Percentiles rank a stretch among this genome's conserved stretches.
phyloP scores from a whole-genome alignment of 2,797 vertebrate genomes.

The Rhinophrynus dorsalis region DNA sequence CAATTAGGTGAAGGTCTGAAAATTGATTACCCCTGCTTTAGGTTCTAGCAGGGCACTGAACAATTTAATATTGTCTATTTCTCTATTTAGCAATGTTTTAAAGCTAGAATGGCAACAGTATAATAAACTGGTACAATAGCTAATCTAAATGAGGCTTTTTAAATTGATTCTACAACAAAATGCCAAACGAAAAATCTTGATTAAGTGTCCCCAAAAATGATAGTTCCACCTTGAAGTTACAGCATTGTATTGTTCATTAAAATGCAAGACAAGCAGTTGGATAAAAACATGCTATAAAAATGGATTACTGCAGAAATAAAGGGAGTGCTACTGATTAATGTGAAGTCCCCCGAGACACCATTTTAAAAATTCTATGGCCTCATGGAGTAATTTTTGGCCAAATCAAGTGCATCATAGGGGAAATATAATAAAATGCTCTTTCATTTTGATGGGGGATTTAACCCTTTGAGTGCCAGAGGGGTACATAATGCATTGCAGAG shows the following conservation, averaged over 20 bases:
- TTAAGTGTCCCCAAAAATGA: not conserved
- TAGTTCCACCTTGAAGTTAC: not conserved
- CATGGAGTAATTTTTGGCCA: too few relatives aligned
- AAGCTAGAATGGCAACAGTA: not conserved
- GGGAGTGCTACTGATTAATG: not conserved
- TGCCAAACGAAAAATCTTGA: not conserved
- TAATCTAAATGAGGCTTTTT: not conserved
- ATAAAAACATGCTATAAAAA: not conserved
- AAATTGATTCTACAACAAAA: not conserved
- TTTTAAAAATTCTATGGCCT: not conserved
- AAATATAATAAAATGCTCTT: too few relatives aligned
- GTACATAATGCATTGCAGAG: too few relatives aligned
- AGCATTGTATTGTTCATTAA: not conserved
- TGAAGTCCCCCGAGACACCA: not conserved
- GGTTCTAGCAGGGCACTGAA: too few relatives aligned
- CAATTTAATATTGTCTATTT: too few relatives aligned
- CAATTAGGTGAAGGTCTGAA: too few relatives aligned
- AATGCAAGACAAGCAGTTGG: not conserved
- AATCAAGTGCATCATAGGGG: too few relatives aligned
- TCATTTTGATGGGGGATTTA: too few relatives aligned
- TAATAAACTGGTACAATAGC: not conserved
- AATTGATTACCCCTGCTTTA: too few relatives aligned
- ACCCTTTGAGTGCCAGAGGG: too few relatives aligned
- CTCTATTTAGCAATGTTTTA: too few relatives aligned
- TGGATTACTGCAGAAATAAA: not conserved